Percentiles rank a stretch among this genome's conserved stretches.
Evolutionary conservation across 2,888 invertebrate genomes (phyloP).

Genomic region (Graphium colonna): DNA sequence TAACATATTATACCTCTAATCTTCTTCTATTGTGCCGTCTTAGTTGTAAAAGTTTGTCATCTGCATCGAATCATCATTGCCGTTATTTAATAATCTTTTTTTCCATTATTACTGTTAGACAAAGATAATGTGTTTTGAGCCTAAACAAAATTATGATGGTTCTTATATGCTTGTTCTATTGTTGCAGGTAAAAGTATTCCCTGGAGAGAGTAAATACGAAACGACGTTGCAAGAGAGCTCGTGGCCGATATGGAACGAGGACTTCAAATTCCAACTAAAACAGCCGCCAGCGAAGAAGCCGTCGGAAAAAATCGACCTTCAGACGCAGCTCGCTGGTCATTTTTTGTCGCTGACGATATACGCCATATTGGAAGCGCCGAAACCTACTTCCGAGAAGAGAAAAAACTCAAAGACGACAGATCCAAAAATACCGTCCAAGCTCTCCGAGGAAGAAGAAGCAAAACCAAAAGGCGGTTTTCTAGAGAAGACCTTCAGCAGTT

Average conservation of each 20-base stretch:
- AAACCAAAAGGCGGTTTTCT: constrained; percentile 75
- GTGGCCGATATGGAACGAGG: constrained; percentile 90
- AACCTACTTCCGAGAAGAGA: constrained; percentile 58
- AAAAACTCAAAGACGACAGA: constrained; percentile 57
- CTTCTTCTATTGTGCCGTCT: no score
- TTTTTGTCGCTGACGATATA: constrained; percentile 85
- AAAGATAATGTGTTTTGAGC: background rate
- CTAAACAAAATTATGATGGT: background rate
- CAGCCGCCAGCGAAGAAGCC: constrained; percentile 75
- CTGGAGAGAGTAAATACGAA: constrained; percentile 87
- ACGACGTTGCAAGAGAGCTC: constrained; percentile 86
- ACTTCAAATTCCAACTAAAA: constrained; percentile 84
- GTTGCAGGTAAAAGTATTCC: constrained; percentile 87
- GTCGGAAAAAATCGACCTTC: constrained; percentile 70
- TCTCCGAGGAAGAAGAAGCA: constrained; percentile 65
- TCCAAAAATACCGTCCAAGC: constrained; percentile 53
- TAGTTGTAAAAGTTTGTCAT: no score
- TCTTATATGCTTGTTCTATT: constrained; percentile 1
- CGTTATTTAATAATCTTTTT: no score
- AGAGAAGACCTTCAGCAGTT: constrained; percentile 71
- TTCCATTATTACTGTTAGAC: no score
- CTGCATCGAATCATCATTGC: no score
- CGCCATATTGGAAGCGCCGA: constrained; percentile 82
- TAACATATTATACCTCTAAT: no score
- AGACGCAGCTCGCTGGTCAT: constrained; percentile 82